Base-by-base conservation (phyloP, 2,888 invertebrate species). In the Drosophila multiciliata region DNA sequence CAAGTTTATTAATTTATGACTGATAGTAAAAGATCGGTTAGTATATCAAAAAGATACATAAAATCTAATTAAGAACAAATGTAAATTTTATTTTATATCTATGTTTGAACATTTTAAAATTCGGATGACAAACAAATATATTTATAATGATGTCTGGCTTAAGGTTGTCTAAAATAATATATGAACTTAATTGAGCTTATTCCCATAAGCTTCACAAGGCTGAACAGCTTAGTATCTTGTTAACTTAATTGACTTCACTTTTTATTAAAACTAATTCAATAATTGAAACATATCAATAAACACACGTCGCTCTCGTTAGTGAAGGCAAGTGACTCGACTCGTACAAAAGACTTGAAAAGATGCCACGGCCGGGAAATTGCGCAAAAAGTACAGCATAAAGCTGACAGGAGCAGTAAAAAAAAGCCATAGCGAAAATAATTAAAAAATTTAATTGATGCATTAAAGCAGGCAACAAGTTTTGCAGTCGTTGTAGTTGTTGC, bases 371-470 rank as follows among this genome's bases (percentile, higher is more conserved):
- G 29, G 48, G 55, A 57, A 53, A 70, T 66, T 61, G 62, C 68
- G 66, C 71, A 84, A 84, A 84, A 75, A 79, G 78, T 79, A 66
- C 89, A 81, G 89, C 89, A 76, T 82, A 85, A 72, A 53, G 77
- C 75, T 73, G 83, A 88, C 89, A 80, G 74, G 68, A 82, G 63
- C 75, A 81, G 78, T 85, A 89, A 84, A 79, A 89, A 82, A 89
- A 87, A 79, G 67, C 73, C 61, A 76, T 26, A 42, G 73, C 76
- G 78, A 66, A 78, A 85, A 90, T 84, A 85, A 85, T 85, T 87
- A 82, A 85, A 85, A 89, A 86, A 85, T 90, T 84, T 86, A 89
- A 86, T 89, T 87, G 85, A 86, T 89, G 85, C 90, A 90, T 83
- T 88, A 88, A 90, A 85, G 74, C 86, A 76, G 78, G 74, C 74